These are phyloP conservation scores for Drosophila dives DNA, from an alignment of 2,888 invertebrate genomes.

Conservation along the genomic window DNA sequence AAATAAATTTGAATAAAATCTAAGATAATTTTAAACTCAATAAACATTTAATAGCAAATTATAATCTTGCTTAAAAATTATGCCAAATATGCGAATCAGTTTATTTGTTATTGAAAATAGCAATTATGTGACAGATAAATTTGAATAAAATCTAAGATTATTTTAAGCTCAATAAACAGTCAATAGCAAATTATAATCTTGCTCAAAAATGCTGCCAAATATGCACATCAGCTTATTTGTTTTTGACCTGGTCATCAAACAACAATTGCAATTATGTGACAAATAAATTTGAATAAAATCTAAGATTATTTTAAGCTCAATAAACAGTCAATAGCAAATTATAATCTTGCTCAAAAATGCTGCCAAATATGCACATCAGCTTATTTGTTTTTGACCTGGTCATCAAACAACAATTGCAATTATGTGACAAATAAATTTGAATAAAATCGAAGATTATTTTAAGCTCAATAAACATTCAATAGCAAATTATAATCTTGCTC, in stretches of 20 bases:
- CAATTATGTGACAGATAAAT: too few species aligned
- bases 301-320: neutral
- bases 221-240: too few species aligned
- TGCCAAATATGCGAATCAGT: too few species aligned
- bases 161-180: neutral
- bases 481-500: too few species aligned
- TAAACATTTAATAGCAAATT: neutral
- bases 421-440: neutral
- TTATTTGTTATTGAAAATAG: too few species aligned
- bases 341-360: neutral
- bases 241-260: too few species aligned
- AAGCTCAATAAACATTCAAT: neutral
- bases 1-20: neutral
- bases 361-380: neutral
- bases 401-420: too few species aligned
- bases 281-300: neutral
- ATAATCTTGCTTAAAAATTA: too few species aligned
- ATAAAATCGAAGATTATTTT: neutral
- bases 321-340: neutral
- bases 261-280: too few species aligned
- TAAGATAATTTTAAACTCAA: neutral
- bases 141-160: neutral
- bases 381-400: neutral
- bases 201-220: too few species aligned
- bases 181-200: too few species aligned